Evolutionary conservation across 2,113 vertebrate genomes (phyloP), one percentile per base, ranked within the genome.

Genomic region (Pangasianodon gigas): DNA sequence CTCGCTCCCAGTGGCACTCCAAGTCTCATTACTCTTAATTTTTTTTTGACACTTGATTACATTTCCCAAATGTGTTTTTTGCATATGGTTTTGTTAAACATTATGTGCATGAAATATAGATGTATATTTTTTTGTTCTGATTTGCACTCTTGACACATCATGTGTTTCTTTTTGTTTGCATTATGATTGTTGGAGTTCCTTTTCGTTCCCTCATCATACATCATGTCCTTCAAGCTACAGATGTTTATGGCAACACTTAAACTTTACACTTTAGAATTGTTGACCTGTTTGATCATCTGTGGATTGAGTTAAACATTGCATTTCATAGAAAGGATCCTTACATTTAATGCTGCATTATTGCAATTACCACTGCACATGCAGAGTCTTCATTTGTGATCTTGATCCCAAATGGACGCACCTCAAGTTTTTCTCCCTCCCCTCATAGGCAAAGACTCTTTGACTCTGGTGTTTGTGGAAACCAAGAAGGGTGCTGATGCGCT

Each of bases 401-500:
- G 26, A 14, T 80, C 46, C 51, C 18, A 80, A 51, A 51, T 48
- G 44, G 26, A 48, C 0, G 0, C 71, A 0, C 6, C 7, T 67
- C 32, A 74, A 8, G 7, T 44, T 62, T 41, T 26, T 60, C 41
- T 19, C 37, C 4, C 46, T 46, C 13, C n/a, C 7, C 85, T 24
- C 21, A n/a, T 91, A 99, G 98, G 98, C 51, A 98, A 98, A 91
- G 97, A 99, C 92, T 99, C 98, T 1, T 91, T 99, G 93, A 99
- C 98, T 5, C 93, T 99, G 94, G 98, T 99, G 87, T 99, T 99
- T 0, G 98, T 99, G 95, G 98, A 99, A 95, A 99, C 98, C 89
- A 99, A 99, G 94, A 99, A 99, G 90, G 98, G 98, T 4, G 98
- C 98, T 0, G 98, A 99, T 86, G 96, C 98, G 89, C 93, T 99